Base-by-base conservation (phyloP, 23 tunicate species). In the Halocynthia aurantium region DNA sequence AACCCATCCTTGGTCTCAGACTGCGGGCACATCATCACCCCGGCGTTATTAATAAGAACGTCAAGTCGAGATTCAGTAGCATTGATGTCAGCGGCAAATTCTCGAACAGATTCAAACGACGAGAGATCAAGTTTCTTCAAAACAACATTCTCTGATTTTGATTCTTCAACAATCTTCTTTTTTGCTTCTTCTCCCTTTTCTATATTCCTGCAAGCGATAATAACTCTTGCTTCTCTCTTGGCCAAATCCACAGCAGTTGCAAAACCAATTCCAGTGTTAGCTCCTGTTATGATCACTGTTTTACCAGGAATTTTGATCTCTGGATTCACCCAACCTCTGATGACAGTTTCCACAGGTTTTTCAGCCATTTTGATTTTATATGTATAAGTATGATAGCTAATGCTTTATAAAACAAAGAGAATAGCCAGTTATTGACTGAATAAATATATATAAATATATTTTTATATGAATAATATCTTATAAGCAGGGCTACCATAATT, bases 21-120 rank as follows among this genome's bases (percentile, higher is more conserved):
- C 5, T 72, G 77, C 50, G 77, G 77, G 60, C 78, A 71, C 78
- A 58, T 56, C 78, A 81, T 72, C 13, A 81, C 85, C 40, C 85
- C 78, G 49, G 97, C 97, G 78, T 91, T 91, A 77, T 91, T 91
- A 22, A 91, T 84, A 6, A 91, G 81, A 76, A 91, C 88, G 52
- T 91, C 91, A 6, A 91, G 80, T 62, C 82, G 72, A 7, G 52
- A 40, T 81, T 91, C 91, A 7, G 55, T 91, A 51, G 77, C 76
- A 52, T 85, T 85, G 20, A 91, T 62, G 56, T 82, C 84, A 60
- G 77, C 70, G 6, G 97, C 90, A 53, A 88, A 85, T 55, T 57
- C 81, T 22, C 83, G 69, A 52, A 91, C 69, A 8, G 97, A 91
- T 9, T 77, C 84, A 18, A 91, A 55, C 20, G 97, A 91, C 7